Evolutionary conservation across 2,113 vertebrate species (phyloP).

Genomic region (Hypanus sabinus): DNA sequence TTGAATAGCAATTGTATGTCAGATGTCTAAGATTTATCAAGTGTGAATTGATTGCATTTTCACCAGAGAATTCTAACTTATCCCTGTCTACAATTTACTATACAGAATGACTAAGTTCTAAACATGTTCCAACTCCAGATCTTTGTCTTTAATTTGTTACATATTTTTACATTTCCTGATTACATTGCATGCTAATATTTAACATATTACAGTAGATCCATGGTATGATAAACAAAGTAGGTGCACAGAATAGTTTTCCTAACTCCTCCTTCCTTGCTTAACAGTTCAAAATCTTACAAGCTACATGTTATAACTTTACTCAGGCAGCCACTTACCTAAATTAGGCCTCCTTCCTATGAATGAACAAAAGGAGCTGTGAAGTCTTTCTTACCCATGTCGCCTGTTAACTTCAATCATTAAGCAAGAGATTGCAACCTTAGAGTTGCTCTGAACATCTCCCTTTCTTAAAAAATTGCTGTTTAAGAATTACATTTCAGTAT

Average conservation of each 20-base stretch:
- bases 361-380: background rate
- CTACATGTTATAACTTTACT: background rate
- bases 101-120: background rate
- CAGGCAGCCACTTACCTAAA: background rate
- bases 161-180: background rate
- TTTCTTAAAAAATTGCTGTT: background rate
- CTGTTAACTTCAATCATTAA: background rate
- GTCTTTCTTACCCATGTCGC: background rate
- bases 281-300: background rate
- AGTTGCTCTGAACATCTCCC: background rate
- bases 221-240: background rate
- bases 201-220: background rate
- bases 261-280: background rate
- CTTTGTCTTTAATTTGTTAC: background rate
- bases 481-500: background rate
- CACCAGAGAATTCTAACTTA: background rate
- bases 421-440: background rate
- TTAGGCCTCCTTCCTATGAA: background rate
- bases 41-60: background rate
- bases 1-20: background rate
- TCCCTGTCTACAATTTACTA: background rate
- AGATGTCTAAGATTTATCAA: background rate
- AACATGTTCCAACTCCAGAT: background rate
- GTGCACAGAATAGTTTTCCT: background rate
- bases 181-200: background rate